Evolutionary conservation across 2,113 vertebrate species (phyloP), one percentile per base, ranked within the genome.

Genomic region (Trogon melanurus): DNA sequence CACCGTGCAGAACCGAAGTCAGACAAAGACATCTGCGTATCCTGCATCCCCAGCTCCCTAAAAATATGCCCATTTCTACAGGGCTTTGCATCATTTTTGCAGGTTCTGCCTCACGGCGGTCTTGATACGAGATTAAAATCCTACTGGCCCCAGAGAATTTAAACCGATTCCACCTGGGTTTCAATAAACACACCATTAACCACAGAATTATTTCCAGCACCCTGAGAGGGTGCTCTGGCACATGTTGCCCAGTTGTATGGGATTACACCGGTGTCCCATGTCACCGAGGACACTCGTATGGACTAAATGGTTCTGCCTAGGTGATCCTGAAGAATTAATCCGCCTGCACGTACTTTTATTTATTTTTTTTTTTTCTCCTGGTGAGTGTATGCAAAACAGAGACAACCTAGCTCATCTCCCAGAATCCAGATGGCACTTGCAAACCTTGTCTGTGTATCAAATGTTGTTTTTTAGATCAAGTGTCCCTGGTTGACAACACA

Each of bases 401-500:
- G 89, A 91, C 91, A 96, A 96, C 92, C 90, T 83, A 91, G 83
- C 96, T 95, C 88, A 76, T 92, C 91, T 81, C 91, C 83, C 51
- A 91, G 96, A 74, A 95, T 94, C 96, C 96, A 97, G 95, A 96
- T 94, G 93, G 95, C 95, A 92, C 79, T 92, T 92, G 93, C 96
- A 96, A 96, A 93, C 92, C 93, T 96, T 96, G 92, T 89, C 94
- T 96, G 93, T 82, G 95, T 97, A 96, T 96, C 95, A 95, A 97
- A 96, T 94, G 95, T 97, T 97, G 96, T 96, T 96, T 97, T 92
- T 96, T 92, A 96, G 96, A 95, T 96, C 92, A 96, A 97, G 95
- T 96, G 91, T 96, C 96, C 93, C 89, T 94, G 95, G 95, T 92
- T 97, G 96, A 96, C 96, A 97, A 96, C 95, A 92, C 88, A 97